phyloP scores from a whole-genome alignment of 2,113 vertebrate genomes.

The Podiceps cristatus region DNA sequence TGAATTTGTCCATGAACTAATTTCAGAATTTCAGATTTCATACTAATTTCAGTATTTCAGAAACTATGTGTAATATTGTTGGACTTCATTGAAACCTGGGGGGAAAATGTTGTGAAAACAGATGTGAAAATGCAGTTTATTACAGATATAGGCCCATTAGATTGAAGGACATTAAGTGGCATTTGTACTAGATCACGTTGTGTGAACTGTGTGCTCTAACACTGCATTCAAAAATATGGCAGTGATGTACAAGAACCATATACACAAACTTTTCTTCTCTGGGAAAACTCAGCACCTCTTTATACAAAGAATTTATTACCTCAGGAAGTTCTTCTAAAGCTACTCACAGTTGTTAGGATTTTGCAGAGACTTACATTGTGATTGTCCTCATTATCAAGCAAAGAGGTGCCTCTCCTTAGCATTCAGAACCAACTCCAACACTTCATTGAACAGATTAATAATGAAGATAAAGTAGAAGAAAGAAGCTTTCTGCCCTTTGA shows the following conservation, averaged over 20 bases:
- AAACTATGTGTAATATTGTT: not conserved
- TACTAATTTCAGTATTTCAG: no score
- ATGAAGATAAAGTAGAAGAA: not conserved
- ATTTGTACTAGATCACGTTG: not conserved
- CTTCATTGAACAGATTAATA: not conserved
- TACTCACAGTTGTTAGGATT: not conserved
- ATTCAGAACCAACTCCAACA: not conserved
- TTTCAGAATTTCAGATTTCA: no score
- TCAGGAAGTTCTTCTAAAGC: not conserved
- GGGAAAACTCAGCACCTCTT: not conserved
- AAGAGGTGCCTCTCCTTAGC: not conserved
- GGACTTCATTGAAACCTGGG: not conserved
- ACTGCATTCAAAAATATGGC: not conserved
- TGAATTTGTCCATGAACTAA: not conserved
- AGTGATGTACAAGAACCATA: not conserved
- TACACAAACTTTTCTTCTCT: not conserved
- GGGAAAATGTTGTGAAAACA: not conserved
- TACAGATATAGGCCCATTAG: not conserved
- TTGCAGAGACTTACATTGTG: not conserved
- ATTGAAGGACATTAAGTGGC: not conserved
- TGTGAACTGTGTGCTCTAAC: not conserved
- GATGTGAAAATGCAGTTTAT: not conserved
- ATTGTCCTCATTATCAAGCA: conserved; percentile 7
- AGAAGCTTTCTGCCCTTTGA: not conserved
- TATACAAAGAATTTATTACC: not conserved